Conservation (phyloP, 23 tunicate genomes). For the Botrylloides violaceus region DNA sequence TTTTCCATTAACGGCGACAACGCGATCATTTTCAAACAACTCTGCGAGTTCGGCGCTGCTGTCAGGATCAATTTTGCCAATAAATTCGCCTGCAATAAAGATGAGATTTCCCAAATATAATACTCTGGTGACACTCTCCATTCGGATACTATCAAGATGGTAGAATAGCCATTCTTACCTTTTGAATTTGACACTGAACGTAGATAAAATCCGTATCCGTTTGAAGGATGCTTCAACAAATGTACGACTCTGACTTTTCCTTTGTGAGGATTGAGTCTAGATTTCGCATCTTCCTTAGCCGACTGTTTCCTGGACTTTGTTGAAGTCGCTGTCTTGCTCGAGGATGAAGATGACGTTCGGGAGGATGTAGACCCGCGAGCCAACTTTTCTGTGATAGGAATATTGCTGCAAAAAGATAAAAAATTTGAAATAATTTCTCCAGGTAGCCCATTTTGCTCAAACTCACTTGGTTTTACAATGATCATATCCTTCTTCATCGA, state of each 20-base stretch:
- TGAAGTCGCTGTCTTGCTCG: not conserved
- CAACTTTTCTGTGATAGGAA: constrained; percentile 63
- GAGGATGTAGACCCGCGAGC: constrained; percentile 30
- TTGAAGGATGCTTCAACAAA: constrained; percentile 22
- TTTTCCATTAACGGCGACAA: constrained; percentile 67
- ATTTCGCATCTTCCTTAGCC: constrained; percentile 4
- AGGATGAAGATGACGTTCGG: not conserved
- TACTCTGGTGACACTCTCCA: too few species aligned
- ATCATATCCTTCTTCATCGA: constrained; percentile 60
- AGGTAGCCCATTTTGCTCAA: not conserved
- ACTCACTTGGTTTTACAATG: constrained; percentile 42
- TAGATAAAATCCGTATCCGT: constrained; percentile 77
- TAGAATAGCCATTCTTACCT: not conserved
- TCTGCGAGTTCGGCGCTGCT: constrained; percentile 40
- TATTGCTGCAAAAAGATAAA: constrained; percentile 35
- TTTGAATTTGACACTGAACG: constrained; percentile 30
- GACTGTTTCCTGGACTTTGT: constrained; percentile 17
- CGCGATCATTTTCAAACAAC: constrained; percentile 48
- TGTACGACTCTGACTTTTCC: constrained; percentile 60
- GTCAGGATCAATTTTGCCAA: constrained; percentile 43
- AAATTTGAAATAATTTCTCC: not conserved
- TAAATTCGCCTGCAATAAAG: constrained; percentile 40
- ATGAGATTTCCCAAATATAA: not conserved
- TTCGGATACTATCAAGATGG: too few species aligned
- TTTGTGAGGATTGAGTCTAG: constrained; percentile 13